Conservation (phyloP, 2,797 vertebrate species). For the Tauraco hartlaubi region DNA sequence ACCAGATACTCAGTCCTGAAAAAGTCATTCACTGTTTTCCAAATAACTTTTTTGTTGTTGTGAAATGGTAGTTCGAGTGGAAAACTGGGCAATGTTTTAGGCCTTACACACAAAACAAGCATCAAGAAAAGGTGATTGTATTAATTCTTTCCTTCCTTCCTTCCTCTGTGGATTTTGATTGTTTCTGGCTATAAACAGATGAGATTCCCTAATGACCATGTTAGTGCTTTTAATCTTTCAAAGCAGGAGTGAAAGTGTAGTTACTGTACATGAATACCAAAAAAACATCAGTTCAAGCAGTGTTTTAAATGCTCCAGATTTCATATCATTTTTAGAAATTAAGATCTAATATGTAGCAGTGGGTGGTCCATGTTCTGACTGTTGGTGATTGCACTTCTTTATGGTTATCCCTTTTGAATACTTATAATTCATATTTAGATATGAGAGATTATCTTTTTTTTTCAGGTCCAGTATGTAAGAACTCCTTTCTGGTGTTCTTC, state of each 20-base stretch:
- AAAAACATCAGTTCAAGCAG: neutral
- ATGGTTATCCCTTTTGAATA: neutral
- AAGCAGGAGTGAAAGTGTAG: neutral
- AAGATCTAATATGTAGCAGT: neutral
- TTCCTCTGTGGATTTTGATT: neutral
- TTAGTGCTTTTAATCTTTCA: neutral
- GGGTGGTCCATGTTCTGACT: neutral
- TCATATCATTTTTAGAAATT: neutral
- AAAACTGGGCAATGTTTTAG: neutral
- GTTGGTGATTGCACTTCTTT: neutral
- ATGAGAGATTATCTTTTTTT: rapidly evolving
- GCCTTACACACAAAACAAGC: neutral
- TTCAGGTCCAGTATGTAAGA: neutral
- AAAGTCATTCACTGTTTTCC: neutral
- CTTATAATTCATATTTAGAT: neutral
- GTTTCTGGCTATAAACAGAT: constrained; percentile 4
- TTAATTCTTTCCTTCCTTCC: neutral
- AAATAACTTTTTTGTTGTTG: neutral
- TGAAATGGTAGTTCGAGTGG: neutral
- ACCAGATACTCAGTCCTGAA: neutral
- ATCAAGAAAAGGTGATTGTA: neutral
- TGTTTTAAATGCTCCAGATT: neutral
- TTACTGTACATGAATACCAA: neutral
- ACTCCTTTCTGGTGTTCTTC: neutral
- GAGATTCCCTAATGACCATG: neutral